Evolutionary conservation across 2,113 vertebrate genomes (phyloP).

Genomic region (Sphaerodactylus townsendi): DNA sequence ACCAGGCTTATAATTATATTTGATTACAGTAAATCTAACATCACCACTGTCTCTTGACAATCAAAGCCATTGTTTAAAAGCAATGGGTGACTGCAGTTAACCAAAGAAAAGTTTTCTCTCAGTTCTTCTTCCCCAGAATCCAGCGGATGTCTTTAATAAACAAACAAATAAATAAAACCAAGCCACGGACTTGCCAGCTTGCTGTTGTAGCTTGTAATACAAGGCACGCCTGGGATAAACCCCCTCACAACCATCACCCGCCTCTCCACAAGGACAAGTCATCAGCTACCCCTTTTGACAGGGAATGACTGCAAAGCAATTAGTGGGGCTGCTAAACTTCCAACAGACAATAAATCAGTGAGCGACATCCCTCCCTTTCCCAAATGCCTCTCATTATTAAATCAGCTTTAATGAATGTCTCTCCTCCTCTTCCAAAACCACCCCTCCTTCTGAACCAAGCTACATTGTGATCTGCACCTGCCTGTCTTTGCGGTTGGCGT

Average conservation of each 20-base stretch:
- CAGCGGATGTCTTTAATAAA: not conserved
- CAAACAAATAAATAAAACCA: conserved; percentile 30
- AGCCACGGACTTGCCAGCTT: conserved; percentile 38
- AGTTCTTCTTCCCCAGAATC: conserved; percentile 28
- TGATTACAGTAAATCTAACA: conserved; percentile 64
- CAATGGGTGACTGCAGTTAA: conserved; percentile 19
- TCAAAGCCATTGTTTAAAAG: conserved; percentile 54
- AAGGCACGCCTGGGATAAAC: not conserved
- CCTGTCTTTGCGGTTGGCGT: conserved; percentile 14
- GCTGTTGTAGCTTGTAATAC: not conserved
- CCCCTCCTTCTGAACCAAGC: conserved; percentile 34
- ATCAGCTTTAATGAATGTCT: conserved; percentile 63
- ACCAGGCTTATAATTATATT: conserved; percentile 58
- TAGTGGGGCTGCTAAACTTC: conserved; percentile 58
- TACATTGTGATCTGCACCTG: conserved; percentile 50
- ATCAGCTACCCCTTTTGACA: conserved; percentile 29
- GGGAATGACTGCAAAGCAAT: conserved; percentile 59
- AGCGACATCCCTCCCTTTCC: conserved; percentile 59
- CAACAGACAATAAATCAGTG: conserved; percentile 56
- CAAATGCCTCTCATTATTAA: conserved; percentile 60
- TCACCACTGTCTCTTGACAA: conserved; percentile 54
- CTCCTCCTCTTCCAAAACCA: not conserved
- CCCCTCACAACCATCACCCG: not conserved
- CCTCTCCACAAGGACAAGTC: conserved; percentile 27
- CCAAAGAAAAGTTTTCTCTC: conserved; percentile 48